Base-by-base conservation (phyloP, 30 jellyfish, hydroid and myxozoan species). In the Chrysaora quinquecirrha region DNA sequence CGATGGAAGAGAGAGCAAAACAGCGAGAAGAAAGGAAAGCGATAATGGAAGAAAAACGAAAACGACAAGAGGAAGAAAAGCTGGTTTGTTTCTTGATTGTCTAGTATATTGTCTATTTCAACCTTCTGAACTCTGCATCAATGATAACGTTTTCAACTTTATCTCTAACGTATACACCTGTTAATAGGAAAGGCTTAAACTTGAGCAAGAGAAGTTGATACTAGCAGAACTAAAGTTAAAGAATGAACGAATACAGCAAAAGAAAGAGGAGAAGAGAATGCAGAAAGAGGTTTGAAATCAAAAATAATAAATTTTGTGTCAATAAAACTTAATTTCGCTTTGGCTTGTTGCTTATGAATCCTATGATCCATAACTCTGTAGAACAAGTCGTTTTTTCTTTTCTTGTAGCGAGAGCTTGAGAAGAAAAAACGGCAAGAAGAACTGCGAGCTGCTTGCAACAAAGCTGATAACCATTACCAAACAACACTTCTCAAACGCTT, bases 1-100 rank as follows among this genome's bases (percentile, higher is more conserved):
- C 96, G 32, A 93, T 93, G 98, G 98, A 93, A 62, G 97, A 82
- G 49, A 79, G 98, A 56, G 97, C 95, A 1, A 71, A 72, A 34
- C 95, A 80, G 46, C 89, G 98, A 93, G 95, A 84, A 34, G 96
- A 81, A 49, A 61, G 86, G 48, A 93, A 83, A 64, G 90, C 82
- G 48, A 23, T 58, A 14, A 21, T 93, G 0, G 97, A 93, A 35
- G 98, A 82, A 34, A 75, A 68, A 49, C 86, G 64, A 54, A 80
- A 87, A 67, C 76, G 71, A 14, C 86, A 93, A 80, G 98, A 93
- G 1, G 96, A 93, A 83, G 90, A 86, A n/a, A 93, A 86, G 34
- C 90, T 93, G 58, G 98, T 93, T 71, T 48, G 98, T 34, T 25
- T 76, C 1, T 19, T 2, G 7, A 19, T 2, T 21, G 48, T 64